phyloP scores from a whole-genome alignment of 2,888 invertebrate genomes.

The Drosophila mimetica region DNA sequence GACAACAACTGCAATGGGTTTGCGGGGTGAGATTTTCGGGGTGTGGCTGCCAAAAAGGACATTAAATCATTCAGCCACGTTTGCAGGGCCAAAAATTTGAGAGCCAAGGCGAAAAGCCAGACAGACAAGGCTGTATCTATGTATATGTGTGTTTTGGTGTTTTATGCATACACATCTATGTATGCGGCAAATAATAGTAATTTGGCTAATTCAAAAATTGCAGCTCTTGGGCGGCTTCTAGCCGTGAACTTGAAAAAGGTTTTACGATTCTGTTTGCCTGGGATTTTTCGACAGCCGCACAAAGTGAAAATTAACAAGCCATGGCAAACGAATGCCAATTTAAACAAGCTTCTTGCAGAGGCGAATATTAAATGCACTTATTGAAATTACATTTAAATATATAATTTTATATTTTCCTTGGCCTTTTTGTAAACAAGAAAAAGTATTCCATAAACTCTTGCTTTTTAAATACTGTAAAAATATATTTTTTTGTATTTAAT shows the following conservation, averaged over 20 bases:
- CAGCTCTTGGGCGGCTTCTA: conserved; percentile 66
- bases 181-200: conserved; percentile 77
- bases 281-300: conserved; percentile 40
- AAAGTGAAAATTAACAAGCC: conserved; percentile 74
- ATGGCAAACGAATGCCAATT: conserved; percentile 12
- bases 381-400: neutral
- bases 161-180: conserved; percentile 32
- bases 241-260: conserved; percentile 74
- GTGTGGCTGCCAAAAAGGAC: conserved; percentile 77
- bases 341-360: neutral
- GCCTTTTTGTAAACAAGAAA: neutral
- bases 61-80: conserved; percentile 78
- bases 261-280: conserved; percentile 29
- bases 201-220: conserved; percentile 79
- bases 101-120: conserved; percentile 59
- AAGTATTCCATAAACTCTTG: too few relatives aligned
- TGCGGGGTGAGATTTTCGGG: conserved; percentile 25
- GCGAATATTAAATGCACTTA: neutral
- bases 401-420: neutral
- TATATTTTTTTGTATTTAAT: too few relatives aligned
- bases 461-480: too few relatives aligned
- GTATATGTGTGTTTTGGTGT: conserved; percentile 17
- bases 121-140: conserved; percentile 57
- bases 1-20: conserved; percentile 69
- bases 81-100: conserved; percentile 51